Percentiles rank a stretch among this genome's conserved stretches.
Evolutionary conservation across 2,113 vertebrate species (phyloP).

Genomic region (Pipa parva): DNA sequence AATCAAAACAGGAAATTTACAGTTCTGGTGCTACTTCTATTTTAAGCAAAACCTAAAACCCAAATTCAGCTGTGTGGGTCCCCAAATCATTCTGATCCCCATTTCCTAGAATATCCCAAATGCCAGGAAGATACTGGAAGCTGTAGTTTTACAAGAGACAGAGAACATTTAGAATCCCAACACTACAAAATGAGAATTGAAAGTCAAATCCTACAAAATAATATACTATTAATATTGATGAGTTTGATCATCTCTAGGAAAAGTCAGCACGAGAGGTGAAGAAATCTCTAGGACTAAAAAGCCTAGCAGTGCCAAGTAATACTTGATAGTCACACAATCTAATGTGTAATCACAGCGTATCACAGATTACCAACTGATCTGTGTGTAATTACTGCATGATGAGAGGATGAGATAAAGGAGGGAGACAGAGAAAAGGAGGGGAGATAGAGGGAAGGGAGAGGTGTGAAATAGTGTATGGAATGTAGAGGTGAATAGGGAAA

Average conservation of each 20-base stretch:
- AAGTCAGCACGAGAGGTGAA: slow-evolving; percentile 15
- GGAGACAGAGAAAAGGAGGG: slow-evolving; percentile 2
- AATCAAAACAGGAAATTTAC: too few relatives aligned
- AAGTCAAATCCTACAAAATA: background rate
- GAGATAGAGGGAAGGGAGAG: background rate
- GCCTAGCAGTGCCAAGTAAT: slow-evolving; percentile 25
- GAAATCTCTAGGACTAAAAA: slow-evolving; percentile 20
- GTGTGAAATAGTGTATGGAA: background rate
- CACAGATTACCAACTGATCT: slow-evolving; percentile 41
- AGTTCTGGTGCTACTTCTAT: too few relatives aligned
- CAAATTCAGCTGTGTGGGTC: too few relatives aligned
- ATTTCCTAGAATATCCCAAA: too few relatives aligned
- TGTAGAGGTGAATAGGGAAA: slow-evolving; percentile 3
- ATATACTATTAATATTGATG: background rate
- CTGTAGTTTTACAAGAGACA: too few relatives aligned
- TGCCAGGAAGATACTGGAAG: too few relatives aligned
- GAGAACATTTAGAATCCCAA: background rate
- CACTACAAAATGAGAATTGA: background rate
- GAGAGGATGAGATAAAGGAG: slow-evolving; percentile 22
- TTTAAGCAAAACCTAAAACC: too few relatives aligned
- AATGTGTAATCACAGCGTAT: slow-evolving; percentile 43
- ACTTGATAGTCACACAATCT: slow-evolving; percentile 38
- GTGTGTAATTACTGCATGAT: slow-evolving; percentile 42
- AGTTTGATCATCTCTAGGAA: background rate
- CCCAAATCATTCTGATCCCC: too few relatives aligned